phyloP scores from a whole-genome alignment of 1,140 invertebrate genomes.

The Megalopta genalis region DNA sequence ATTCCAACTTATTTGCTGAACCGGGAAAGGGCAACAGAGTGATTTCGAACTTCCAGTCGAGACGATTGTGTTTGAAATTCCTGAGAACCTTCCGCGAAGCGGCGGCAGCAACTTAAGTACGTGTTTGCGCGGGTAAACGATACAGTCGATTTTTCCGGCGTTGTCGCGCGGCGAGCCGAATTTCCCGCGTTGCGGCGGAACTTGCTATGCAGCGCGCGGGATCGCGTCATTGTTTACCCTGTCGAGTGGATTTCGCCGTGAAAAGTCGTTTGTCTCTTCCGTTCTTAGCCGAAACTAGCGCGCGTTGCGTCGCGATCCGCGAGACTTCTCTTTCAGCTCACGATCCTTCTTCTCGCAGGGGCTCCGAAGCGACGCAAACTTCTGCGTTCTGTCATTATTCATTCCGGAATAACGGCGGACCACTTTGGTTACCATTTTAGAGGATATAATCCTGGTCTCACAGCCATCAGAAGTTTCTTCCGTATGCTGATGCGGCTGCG shows the following conservation, averaged over 20 bases:
- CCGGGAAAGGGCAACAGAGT: background rate
- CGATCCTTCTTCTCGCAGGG: background rate
- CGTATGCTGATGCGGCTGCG: too few species aligned
- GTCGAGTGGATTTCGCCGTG: constrained; percentile 31
- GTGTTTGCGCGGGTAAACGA: background rate
- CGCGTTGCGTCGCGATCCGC: background rate
- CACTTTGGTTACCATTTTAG: too few species aligned
- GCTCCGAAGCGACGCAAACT: too few species aligned
- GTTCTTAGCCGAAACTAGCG: background rate
- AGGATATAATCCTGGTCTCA: too few species aligned
- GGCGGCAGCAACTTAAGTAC: background rate
- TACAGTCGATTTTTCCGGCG: background rate
- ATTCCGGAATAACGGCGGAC: too few species aligned
- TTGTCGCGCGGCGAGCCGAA: background rate
- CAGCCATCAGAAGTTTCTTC: too few species aligned
- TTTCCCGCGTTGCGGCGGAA: background rate
- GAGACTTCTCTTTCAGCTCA: constrained; percentile 9
- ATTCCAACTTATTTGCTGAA: background rate
- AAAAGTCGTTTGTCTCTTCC: constrained; percentile 25
- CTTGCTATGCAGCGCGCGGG: constrained; percentile 35
- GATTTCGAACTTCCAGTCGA: background rate
- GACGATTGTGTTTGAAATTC: background rate
- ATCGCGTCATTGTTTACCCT: constrained; percentile 44
- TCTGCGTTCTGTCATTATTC: too few species aligned
- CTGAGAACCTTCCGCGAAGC: background rate